Evolutionary conservation across 2,888 invertebrate species (phyloP), one percentile per base, ranked within the genome.

Genomic region (Corythucha ciliata): DNA sequence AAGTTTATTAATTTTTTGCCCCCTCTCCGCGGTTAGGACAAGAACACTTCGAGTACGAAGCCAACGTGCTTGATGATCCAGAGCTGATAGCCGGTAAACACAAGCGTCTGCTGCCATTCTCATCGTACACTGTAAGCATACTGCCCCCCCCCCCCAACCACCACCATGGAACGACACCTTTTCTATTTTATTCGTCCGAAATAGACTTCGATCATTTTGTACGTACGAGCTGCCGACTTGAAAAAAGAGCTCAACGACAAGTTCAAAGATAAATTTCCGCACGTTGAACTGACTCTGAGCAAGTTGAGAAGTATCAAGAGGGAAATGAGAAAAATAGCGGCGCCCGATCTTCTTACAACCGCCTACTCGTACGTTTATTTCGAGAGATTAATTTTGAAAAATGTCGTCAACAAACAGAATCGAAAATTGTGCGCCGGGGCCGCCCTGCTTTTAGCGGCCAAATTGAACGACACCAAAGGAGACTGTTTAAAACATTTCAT

Each of bases 301-400:
- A 97, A 97, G 74, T 73, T 97, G 49, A 77, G 94, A 70, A 94
- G 96, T 70, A 79, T 97, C 58, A 97, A 97, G 70, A 79, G 89
- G 60, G 96, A 96, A 72, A 90, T 97, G 89, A 77, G 87, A 21
- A 87, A 90, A 69, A 90, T 91, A 53, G 88, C 87, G 2, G 81
- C 83, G 53, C 76, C 77, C 45, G 96, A 97, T 71, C 72, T 93
- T 54, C 73, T 94, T 55, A 91, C 91, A 1, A 87, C 97, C 16
- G 94, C 97, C 16, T 92, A 93, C 68, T 88, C 94, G 0, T 96
- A 92, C 66, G 96, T 96, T n/a, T 97, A 92, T 71, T 97, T 96
- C 69, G 97, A 98, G 69, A 93, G 93, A 68, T 73, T 97, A 48
- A 92, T 97, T 61, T 74, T 94, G 45, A 85, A 86, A 59, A 85